Base-by-base conservation (phyloP, 2,113 vertebrate genomes). In the Catharus fuscescens region DNA sequence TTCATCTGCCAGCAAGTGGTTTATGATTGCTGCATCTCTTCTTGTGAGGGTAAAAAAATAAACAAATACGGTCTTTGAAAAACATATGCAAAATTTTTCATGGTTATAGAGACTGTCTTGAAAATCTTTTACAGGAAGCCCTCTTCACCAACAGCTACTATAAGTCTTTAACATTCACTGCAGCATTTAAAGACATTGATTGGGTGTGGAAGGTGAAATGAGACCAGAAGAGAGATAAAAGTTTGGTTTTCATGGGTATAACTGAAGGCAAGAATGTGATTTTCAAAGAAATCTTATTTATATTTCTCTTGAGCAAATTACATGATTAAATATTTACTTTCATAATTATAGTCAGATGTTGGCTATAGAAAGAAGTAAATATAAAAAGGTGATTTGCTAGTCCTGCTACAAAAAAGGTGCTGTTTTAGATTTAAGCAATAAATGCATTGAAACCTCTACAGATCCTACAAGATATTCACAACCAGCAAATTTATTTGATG, bases 401-500 rank as follows among this genome's bases (percentile, higher is more conserved):
- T 64, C 42, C 90, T 93, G 60, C 86, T 77, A 97, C 59, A 86
- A 80, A 95, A 97, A 73, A 38, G 72, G 80, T 97, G 91, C 96
- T 95, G 91, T 32, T 82, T 65, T 77, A 79, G 45, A 57, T 92
- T 97, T 97, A 95, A 96, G 94, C 62, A 97, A 96, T 98, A 97
- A 97, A 87, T 92, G 72, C 74, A 96, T 98, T 96, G 96, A 95
- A 96, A 84, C 59, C 78, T 94, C 79, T 91, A 85, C 83, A 96
- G 83, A 92, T 96, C 81, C 93, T 96, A 64, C 52, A 95, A 96
- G 74, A 66, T 83, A 97, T 96, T 97, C 90, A 90, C 88, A 79
- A 71, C 32, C 36, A 48, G 94, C 96, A 96, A 98, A 97, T 98
- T 96, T 97, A 98, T 98, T 98, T 98, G 96, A 98, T 96, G 96